Percentiles rank a stretch among this genome's conserved stretches.
phyloP scores from a whole-genome alignment of 2,888 invertebrate genomes.

The Lepidochitona cinerea region DNA sequence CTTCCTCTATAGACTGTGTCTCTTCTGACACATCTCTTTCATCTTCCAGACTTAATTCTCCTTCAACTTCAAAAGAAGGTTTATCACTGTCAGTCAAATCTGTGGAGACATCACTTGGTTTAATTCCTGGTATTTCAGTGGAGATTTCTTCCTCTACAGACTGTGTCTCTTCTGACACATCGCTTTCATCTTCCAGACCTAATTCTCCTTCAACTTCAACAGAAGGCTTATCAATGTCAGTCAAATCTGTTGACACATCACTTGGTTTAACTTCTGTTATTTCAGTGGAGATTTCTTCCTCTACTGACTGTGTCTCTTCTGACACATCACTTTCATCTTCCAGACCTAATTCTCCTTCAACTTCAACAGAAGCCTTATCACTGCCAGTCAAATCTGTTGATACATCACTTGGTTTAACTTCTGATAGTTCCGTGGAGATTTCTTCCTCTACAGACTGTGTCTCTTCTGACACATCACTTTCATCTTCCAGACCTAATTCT shows the following conservation, averaged over 20 bases:
- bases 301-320: too few species aligned
- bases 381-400: slow-evolving; percentile 42
- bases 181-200: background rate
- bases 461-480: slow-evolving; percentile 65
- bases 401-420: slow-evolving; percentile 55
- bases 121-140: slow-evolving; percentile 22
- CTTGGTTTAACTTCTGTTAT: too few species aligned
- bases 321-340: too few species aligned
- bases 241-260: too few species aligned
- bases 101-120: background rate
- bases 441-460: slow-evolving; percentile 70
- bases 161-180: background rate
- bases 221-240: too few species aligned
- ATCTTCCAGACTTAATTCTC: slow-evolving; percentile 19
- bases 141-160: slow-evolving; percentile 9
- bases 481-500: slow-evolving; percentile 22
- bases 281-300: too few species aligned
- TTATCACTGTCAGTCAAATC: background rate
- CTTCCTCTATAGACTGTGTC: slow-evolving; percentile 70
- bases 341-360: slow-evolving; percentile 15
- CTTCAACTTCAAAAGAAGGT: slow-evolving; percentile 26
- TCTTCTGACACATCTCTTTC: slow-evolving; percentile 65
- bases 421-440: slow-evolving; percentile 41
- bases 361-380: slow-evolving; percentile 5
- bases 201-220: background rate